Evolutionary conservation across 2,888 invertebrate genomes (phyloP).

Genomic region (Dynastes hyllus): DNA sequence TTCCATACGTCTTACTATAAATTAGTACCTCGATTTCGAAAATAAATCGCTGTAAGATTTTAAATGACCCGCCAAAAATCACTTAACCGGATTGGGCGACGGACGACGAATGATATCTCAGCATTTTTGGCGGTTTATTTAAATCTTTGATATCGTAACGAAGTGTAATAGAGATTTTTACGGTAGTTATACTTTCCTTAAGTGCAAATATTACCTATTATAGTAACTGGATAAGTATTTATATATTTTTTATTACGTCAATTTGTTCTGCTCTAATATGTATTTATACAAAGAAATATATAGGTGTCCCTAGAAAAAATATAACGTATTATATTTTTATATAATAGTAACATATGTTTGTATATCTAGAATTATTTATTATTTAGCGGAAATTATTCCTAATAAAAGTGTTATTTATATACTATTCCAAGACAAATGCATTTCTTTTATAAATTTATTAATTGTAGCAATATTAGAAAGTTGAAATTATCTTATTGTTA

Average conservation of each 20-base stretch:
- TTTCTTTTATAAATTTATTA: neutral
- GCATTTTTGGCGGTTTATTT: conserved; percentile 17
- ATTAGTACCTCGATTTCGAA: conserved; percentile 3
- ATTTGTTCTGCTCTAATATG: conserved; percentile 7
- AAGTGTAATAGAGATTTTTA: conserved; percentile 12
- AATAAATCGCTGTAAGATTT: neutral
- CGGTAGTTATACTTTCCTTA: conserved; percentile 15
- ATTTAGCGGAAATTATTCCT: conserved; percentile 13
- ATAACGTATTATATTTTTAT: conserved; percentile 39
- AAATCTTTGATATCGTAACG: neutral
- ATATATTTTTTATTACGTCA: conserved; percentile 21
- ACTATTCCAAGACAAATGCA: neutral
- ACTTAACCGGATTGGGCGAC: neutral
- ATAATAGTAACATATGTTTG: conserved; percentile 28
- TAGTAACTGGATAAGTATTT: conserved; percentile 24
- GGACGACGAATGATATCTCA: neutral
- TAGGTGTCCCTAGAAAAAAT: neutral
- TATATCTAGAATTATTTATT: conserved; percentile 44
- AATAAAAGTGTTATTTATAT: neutral
- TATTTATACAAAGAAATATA: conserved; percentile 11
- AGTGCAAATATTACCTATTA: conserved; percentile 35
- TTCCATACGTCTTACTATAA: too few relatives aligned
- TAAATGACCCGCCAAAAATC: conserved; percentile 14
- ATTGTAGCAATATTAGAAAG: neutral
- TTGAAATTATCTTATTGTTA: neutral